phyloP scores from a whole-genome alignment of 2,797 vertebrate genomes.

The Helarctos malayanus region DNA sequence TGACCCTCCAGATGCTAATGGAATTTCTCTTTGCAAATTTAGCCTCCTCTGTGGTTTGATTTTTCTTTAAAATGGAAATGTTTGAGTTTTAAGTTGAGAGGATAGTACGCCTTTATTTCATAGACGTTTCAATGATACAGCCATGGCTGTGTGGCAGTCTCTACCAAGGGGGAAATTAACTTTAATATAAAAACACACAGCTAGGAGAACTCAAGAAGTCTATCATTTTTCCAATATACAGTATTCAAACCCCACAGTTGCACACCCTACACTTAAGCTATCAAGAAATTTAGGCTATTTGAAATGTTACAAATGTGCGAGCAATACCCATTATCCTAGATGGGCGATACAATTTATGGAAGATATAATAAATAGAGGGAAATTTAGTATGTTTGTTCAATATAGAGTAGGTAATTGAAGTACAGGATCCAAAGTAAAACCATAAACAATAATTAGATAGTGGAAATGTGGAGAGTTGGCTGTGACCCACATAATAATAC shows the following conservation, averaged over 20 bases:
- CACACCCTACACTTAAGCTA: conserved; percentile 80
- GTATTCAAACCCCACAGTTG: conserved; percentile 66
- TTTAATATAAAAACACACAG: conserved; percentile 75
- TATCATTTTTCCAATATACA: conserved; percentile 77
- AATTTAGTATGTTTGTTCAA: conserved; percentile 85
- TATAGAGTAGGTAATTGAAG: conserved; percentile 83
- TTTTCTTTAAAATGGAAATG: conserved; percentile 55
- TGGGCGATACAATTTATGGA: conserved; percentile 82
- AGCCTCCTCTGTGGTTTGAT: neutral
- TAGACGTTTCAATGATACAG: conserved; percentile 38
- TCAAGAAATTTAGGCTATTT: conserved; percentile 84
- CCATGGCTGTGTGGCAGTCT: neutral
- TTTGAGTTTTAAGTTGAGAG: conserved; percentile 58
- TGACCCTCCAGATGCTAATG: neutral
- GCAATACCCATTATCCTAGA: conserved; percentile 80
- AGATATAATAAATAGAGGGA: conserved; percentile 82
- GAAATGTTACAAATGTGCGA: conserved; percentile 80
- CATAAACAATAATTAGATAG: conserved; percentile 86
- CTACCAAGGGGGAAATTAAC: conserved; percentile 70
- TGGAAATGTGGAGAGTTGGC: conserved; percentile 81
- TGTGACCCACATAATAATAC: conserved; percentile 84
- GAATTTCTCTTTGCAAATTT: conserved; percentile 48
- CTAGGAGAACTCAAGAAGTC: conserved; percentile 55
- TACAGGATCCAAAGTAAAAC: conserved; percentile 82
- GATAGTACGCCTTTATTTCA: conserved; percentile 20